These are phyloP conservation scores for Hemichromis elongatus DNA, from an alignment of 2,113 vertebrate species.

Conservation along the genomic window DNA sequence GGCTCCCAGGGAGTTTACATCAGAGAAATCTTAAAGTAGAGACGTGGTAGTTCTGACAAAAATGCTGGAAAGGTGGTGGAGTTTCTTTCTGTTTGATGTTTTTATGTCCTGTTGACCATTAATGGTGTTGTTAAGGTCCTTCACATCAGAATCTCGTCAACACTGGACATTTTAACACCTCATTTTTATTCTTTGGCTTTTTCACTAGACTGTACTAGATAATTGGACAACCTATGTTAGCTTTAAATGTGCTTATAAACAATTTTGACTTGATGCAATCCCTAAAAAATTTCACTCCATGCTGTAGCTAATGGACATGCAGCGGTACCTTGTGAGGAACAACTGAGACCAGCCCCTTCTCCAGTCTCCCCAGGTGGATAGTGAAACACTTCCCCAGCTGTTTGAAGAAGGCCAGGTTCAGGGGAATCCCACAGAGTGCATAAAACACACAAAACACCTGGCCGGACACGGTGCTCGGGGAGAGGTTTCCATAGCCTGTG, in stretches of 20 bases:
- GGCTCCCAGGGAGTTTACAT: background rate
- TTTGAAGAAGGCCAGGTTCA: slow-evolving; percentile 89
- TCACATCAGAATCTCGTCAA: background rate
- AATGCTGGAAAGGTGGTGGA: background rate
- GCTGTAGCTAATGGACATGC: background rate
- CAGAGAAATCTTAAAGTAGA: background rate
- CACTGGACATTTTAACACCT: background rate
- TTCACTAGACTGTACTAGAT: background rate
- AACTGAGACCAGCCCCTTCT: slow-evolving; percentile 78
- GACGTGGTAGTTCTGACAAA: background rate
- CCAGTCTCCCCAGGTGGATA: slow-evolving; percentile 71
- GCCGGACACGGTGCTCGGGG: slow-evolving; percentile 84
- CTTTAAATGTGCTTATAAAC: background rate
- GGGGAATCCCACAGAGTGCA: slow-evolving; percentile 85
- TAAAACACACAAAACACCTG: slow-evolving; percentile 92
- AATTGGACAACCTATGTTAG: background rate
- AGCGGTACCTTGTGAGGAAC: slow-evolving; percentile 74
- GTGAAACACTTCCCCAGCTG: slow-evolving; percentile 81
- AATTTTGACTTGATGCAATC: background rate
- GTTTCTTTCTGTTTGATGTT: background rate
- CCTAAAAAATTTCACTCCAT: background rate
- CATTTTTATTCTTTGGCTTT: background rate
- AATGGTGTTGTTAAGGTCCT: background rate
- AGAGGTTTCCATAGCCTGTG: slow-evolving; percentile 87
- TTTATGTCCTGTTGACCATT: rapidly evolving